Percentiles rank a stretch among this genome's conserved stretches.
phyloP scores from a whole-genome alignment of 2,797 vertebrate species.

The Eulemur coronatus region DNA sequence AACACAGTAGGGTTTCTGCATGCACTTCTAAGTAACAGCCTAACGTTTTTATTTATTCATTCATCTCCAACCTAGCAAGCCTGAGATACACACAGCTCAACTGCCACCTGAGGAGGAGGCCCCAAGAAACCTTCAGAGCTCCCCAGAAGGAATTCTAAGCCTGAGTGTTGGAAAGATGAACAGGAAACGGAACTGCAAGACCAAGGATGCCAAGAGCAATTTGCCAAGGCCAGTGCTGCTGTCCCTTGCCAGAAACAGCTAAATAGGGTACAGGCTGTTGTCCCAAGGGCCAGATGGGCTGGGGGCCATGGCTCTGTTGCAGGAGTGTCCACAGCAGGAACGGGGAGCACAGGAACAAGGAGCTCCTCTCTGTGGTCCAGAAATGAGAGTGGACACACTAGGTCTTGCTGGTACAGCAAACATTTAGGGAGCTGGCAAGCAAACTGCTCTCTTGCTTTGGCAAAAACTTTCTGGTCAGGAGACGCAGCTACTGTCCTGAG shows the following conservation, averaged over 20 bases:
- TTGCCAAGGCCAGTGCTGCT: neutral
- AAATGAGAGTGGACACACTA: neutral
- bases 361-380: neutral
- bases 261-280: too few species aligned
- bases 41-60: neutral
- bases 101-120: neutral
- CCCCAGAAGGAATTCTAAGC: neutral
- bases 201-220: neutral
- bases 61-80: neutral
- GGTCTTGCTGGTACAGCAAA: neutral
- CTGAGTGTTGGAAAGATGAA: neutral
- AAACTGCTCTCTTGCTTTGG: neutral
- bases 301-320: neutral
- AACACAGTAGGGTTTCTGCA: neutral
- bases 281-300: neutral
- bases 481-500: neutral
- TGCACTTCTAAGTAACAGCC: neutral
- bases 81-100: neutral
- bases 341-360: neutral
- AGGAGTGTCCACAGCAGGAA: neutral
- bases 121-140: neutral
- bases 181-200: neutral
- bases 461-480: neutral
- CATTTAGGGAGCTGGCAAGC: neutral
- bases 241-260: neutral